These are phyloP conservation scores for Geotrypetes seraphini DNA, from an alignment of 2,797 vertebrate genomes.

Conservation along the genomic window DNA sequence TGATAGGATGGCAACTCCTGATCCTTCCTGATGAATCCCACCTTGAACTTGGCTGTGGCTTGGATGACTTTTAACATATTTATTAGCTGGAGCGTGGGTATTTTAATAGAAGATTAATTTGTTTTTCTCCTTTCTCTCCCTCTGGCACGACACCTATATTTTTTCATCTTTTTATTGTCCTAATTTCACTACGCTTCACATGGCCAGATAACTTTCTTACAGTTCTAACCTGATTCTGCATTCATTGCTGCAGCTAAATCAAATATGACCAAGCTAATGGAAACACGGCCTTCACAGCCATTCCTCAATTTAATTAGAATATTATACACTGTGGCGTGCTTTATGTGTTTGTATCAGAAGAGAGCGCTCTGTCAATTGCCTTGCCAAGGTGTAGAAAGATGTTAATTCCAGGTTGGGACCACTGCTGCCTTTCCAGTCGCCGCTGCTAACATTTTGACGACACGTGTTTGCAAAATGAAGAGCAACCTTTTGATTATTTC, in stretches of 20 bases:
- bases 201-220: constrained; percentile 11
- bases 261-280: constrained; percentile 11
- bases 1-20: too few relatives aligned
- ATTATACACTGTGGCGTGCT: background rate
- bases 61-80: background rate
- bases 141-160: background rate
- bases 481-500: too few relatives aligned
- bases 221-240: constrained; percentile 14
- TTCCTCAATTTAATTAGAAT: constrained; percentile 15
- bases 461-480: too few relatives aligned
- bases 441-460: too few relatives aligned
- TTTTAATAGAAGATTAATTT: constrained; percentile 15
- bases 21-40: too few relatives aligned
- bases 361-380: constrained; percentile 3
- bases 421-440: too few relatives aligned
- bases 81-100: constrained; percentile 7
- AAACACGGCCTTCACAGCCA: background rate
- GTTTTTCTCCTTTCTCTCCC: constrained; percentile 17
- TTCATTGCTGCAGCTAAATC: constrained; percentile 14
- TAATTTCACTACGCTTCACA: constrained; percentile 8
- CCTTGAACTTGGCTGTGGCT: background rate
- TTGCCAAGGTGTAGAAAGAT: background rate
- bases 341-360: constrained; percentile 5
- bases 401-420: background rate
- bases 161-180: constrained; percentile 14